Conservation (phyloP, 2,113 vertebrate species). For the Myiagra hebetior region DNA sequence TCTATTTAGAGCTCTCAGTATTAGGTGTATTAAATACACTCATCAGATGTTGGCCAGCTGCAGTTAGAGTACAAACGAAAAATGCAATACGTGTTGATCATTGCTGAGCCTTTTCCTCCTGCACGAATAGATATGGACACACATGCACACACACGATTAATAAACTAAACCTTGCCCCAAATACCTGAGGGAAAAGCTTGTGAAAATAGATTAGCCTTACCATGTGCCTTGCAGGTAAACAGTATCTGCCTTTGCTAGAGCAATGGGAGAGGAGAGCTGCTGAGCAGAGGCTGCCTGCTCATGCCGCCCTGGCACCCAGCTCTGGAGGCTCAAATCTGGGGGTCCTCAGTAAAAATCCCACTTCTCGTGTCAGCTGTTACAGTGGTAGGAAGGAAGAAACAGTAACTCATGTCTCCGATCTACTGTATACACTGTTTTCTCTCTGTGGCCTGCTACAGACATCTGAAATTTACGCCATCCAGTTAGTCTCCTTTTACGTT, state of each 20-base stretch:
- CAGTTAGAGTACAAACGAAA: neutral
- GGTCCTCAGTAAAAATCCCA: neutral
- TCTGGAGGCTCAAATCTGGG: neutral
- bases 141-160: neutral
- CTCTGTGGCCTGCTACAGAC: neutral
- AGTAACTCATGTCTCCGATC: neutral
- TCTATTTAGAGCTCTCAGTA: neutral
- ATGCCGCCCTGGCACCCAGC: rapidly evolving
- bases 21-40: neutral
- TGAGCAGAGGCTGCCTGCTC: neutral
- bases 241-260: neutral
- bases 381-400: neutral
- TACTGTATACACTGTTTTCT: neutral
- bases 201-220: constrained; percentile 42
- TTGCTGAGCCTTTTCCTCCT: neutral
- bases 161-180: constrained; percentile 41
- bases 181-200: constrained; percentile 48
- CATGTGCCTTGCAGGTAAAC: constrained; percentile 35
- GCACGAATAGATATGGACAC: neutral
- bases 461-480: neutral
- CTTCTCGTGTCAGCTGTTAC: neutral
- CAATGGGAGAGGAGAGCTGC: neutral
- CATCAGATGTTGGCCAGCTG: neutral
- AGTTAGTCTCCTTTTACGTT: neutral
- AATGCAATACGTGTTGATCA: neutral